phyloP scores from a whole-genome alignment of 2,797 vertebrate species.

The Peromyscus aztecus region DNA sequence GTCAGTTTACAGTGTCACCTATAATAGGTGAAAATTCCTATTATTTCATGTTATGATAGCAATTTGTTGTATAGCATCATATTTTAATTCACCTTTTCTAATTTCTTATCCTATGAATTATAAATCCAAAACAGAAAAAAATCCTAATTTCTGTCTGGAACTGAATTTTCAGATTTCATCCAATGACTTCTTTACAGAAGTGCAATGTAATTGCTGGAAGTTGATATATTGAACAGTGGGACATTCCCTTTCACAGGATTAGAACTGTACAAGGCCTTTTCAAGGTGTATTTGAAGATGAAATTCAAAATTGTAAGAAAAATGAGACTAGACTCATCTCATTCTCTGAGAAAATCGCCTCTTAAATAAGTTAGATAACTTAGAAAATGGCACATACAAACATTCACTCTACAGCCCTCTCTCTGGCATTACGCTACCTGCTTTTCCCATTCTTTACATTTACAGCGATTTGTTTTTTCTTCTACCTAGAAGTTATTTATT shows the following conservation, averaged over 20 bases:
- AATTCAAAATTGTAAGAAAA: slow-evolving; percentile 23
- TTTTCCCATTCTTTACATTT: background rate
- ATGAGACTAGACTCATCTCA: background rate
- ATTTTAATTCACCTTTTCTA: background rate
- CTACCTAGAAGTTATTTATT: background rate
- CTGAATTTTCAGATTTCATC: background rate
- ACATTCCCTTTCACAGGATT: background rate
- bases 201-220: background rate
- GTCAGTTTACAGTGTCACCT: background rate
- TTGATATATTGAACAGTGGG: background rate
- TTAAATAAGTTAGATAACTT: background rate
- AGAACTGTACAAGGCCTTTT: background rate
- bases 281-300: background rate
- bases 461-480: background rate
- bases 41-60: background rate
- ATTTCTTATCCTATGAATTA: background rate
- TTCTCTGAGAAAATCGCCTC: background rate
- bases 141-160: background rate
- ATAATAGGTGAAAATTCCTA: background rate
- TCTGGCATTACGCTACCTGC: background rate
- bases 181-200: background rate
- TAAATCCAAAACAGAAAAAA: background rate
- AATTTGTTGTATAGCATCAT: background rate
- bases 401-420: accelerated
- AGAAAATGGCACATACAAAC: accelerated